Conservation (phyloP, 2,888 invertebrate genomes). For the Drosophila hamatofila region DNA sequence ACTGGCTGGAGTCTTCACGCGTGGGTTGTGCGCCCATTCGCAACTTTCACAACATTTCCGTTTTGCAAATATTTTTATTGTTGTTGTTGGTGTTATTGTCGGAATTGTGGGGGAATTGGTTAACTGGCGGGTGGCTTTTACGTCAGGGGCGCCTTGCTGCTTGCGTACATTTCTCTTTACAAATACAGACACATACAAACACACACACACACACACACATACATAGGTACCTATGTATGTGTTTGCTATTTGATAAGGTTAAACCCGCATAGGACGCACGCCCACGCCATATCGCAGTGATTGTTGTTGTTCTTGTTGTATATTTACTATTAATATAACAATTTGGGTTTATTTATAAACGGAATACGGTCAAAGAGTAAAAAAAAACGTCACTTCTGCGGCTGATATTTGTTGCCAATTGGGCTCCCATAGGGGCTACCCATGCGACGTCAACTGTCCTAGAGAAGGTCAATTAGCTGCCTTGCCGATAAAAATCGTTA, state of each 20-base stretch:
- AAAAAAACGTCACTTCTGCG: conserved; percentile 42
- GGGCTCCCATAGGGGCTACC: conserved; percentile 30
- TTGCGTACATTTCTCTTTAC: conserved; percentile 58
- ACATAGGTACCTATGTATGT: no score
- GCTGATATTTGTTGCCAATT: conserved; percentile 23
- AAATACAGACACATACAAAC: conserved; percentile 1
- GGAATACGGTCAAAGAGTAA: conserved; percentile 20
- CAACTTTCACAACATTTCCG: conserved; percentile 63
- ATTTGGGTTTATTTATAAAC: conserved; percentile 66
- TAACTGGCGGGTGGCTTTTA: conserved; percentile 66
- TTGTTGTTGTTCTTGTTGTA: conserved; percentile 20
- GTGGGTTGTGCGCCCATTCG: conserved; percentile 51
- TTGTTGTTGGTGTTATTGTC: conserved; percentile 9
- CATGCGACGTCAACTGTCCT: conserved; percentile 5
- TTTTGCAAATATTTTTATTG: conserved; percentile 36
- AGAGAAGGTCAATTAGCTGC: conserved; percentile 20
- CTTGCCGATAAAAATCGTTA: conserved; percentile 8
- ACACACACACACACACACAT: neutral
- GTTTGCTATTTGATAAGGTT: conserved; percentile 63
- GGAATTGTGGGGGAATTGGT: conserved; percentile 38
- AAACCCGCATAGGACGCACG: conserved; percentile 66
- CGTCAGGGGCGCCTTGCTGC: conserved; percentile 62
- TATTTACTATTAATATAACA: conserved; percentile 60
- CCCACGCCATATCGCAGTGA: conserved; percentile 46
- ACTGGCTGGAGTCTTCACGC: conserved; percentile 24